Percentiles rank a stretch among this genome's conserved stretches.
These are phyloP conservation scores for Papio anubis DNA, from an alignment of 2,113 vertebrate genomes.

Conservation along the genomic window DNA sequence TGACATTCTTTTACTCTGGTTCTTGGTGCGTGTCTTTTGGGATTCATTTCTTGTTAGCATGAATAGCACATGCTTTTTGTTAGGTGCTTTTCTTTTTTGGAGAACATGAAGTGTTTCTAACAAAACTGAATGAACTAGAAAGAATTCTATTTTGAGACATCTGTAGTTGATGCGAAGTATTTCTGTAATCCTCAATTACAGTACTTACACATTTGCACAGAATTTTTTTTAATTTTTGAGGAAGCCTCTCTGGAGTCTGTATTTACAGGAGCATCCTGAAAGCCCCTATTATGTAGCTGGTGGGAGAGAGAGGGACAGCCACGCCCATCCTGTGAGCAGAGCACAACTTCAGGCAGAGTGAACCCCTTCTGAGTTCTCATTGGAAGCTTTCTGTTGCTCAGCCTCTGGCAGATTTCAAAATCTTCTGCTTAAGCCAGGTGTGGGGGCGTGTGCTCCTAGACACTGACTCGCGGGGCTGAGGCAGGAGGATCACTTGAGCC, in stretches of 20 bases:
- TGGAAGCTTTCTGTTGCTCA: background rate
- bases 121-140: background rate
- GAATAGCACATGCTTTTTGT: background rate
- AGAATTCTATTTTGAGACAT: constrained; percentile 25
- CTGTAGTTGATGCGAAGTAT: constrained; percentile 13
- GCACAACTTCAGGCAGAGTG: background rate
- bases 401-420: background rate
- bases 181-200: background rate
- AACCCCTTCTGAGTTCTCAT: background rate
- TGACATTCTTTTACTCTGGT: background rate
- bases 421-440: background rate
- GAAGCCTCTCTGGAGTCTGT: background rate
- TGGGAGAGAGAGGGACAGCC: background rate
- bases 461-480: background rate
- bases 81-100: background rate
- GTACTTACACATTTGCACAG: background rate
- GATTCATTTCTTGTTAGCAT: background rate
- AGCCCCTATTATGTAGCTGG: background rate
- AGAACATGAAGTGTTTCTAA: background rate
- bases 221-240: background rate
- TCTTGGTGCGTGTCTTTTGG: background rate
- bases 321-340: background rate
- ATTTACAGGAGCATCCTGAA: background rate
- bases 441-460: background rate
- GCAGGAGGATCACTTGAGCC: background rate